Conservation (phyloP, 2,797 vertebrate genomes). For the Lophura swinhoii region DNA sequence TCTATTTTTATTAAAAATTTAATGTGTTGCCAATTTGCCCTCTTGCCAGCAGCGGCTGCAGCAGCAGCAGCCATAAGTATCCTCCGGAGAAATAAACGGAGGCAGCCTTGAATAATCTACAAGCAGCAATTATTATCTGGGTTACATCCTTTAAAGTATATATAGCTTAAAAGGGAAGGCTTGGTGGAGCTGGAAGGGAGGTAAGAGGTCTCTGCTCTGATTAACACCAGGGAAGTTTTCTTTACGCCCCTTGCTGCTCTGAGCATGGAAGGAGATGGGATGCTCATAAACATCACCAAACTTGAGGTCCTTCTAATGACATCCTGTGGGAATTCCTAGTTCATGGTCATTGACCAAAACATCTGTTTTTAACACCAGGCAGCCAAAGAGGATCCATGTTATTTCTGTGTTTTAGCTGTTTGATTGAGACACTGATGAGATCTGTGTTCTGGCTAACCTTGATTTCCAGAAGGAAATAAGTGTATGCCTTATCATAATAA, state of each 20-base stretch:
- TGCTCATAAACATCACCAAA: not conserved
- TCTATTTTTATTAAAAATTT: constrained; percentile 70
- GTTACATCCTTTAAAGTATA: not conserved
- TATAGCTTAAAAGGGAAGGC: not conserved
- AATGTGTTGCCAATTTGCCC: constrained; percentile 40
- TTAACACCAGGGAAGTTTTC: not conserved
- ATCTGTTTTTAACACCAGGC: accelerated
- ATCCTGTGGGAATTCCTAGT: not conserved
- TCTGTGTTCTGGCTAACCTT: not conserved
- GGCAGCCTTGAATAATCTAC: constrained; percentile 19
- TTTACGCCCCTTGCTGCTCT: not conserved
- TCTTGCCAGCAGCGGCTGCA: constrained; percentile 2
- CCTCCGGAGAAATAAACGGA: constrained; percentile 61
- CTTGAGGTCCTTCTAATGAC: not conserved
- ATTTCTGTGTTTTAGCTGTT: not conserved
- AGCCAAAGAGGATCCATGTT: not conserved
- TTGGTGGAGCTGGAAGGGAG: not conserved
- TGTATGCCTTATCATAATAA: not conserved
- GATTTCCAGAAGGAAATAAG: constrained; percentile 12
- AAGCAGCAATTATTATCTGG: constrained; percentile 16
- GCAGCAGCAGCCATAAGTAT: constrained; percentile 24
- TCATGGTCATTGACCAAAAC: not conserved
- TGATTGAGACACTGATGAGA: not conserved
- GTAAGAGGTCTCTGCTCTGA: not conserved
- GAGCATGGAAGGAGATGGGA: not conserved